Percentiles rank a stretch among this genome's conserved stretches.
Evolutionary conservation across 1,140 invertebrate genomes (phyloP).

Genomic region (Leptoteleia sp.): DNA sequence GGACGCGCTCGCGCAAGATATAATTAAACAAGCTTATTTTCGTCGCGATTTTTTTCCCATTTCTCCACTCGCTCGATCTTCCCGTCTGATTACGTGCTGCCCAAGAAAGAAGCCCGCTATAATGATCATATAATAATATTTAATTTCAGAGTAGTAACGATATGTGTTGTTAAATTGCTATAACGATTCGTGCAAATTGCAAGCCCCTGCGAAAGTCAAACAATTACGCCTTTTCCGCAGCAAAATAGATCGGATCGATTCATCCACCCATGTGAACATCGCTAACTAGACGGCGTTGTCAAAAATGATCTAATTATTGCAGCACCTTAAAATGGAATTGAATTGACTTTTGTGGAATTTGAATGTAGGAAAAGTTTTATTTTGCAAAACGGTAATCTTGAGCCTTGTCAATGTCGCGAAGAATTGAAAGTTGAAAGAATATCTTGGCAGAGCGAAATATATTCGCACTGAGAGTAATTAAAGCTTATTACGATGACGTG

Average conservation of each 20-base stretch:
- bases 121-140: constrained; percentile 68
- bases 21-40: constrained; percentile 69
- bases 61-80: constrained; percentile 57
- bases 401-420: too few species aligned
- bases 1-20: constrained; percentile 55
- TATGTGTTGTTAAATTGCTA: constrained; percentile 57
- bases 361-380: too few species aligned
- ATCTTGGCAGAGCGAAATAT: constrained; percentile 11
- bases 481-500: constrained; percentile 21
- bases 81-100: constrained; percentile 60
- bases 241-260: constrained; percentile 27
- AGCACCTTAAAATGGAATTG: too few species aligned
- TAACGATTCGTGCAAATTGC: constrained; percentile 60
- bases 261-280: constrained; percentile 8
- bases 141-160: constrained; percentile 60
- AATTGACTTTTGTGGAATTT: too few species aligned
- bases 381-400: too few species aligned
- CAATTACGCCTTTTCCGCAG: constrained; percentile 39
- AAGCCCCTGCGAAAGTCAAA: constrained; percentile 48
- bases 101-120: constrained; percentile 57
- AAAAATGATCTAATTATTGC: too few species aligned
- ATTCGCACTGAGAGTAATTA: constrained; percentile 17
- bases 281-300: constrained; percentile 17
- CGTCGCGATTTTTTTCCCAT: constrained; percentile 61
- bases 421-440: constrained; percentile 2